Evolutionary conservation across 2,797 vertebrate species (phyloP), one percentile per base, ranked within the genome.

Genomic region (Danio kyathit): DNA sequence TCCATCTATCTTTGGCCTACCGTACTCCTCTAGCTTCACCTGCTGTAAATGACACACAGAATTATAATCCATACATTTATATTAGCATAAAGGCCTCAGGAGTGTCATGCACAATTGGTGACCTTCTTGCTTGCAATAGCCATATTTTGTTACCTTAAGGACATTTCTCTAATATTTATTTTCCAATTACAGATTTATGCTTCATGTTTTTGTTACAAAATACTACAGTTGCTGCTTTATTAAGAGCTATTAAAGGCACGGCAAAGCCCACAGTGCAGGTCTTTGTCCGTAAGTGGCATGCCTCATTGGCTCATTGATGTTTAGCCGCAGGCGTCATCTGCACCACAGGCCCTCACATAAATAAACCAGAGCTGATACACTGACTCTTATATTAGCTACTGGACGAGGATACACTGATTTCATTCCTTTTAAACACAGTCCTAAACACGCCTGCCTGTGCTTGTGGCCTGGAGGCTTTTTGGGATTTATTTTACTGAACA

Each of bases 1-100:
- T 0, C 98, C 98, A 0, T 99, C 98, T 6, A 99, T 99, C 94
- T 99, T 99, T 0, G 98, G 98, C 89, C 98, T 91, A 63, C 98
- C 98, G 0, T 96, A 99, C 82, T 99, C 97, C 88, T 97, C 97
- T 91, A 99, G 93, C 69, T 95, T 98, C 82, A 98, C 97, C 85
- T 98, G 98, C 97, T 99, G 93, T 86, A 88, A 86, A 71, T 38
- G 1, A 60, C 57, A 63, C 12, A 56, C 38, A 71, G 9, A 80
- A 48, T 21, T 0, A 16, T 12, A 29, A 7, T 51, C 41, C 41
- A 4, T 7, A 41, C 3, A 40, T 14, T 49, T 60, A 60, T 13
- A 59, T 7, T 10, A n/a, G 49, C n/a, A 64, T 17, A 54, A 44
- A 65, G 17, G 38, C 17, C 52, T 43, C n/a, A 52, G 49, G 8